Base-by-base conservation (phyloP, 2,113 vertebrate genomes). In the Mus pahari region DNA sequence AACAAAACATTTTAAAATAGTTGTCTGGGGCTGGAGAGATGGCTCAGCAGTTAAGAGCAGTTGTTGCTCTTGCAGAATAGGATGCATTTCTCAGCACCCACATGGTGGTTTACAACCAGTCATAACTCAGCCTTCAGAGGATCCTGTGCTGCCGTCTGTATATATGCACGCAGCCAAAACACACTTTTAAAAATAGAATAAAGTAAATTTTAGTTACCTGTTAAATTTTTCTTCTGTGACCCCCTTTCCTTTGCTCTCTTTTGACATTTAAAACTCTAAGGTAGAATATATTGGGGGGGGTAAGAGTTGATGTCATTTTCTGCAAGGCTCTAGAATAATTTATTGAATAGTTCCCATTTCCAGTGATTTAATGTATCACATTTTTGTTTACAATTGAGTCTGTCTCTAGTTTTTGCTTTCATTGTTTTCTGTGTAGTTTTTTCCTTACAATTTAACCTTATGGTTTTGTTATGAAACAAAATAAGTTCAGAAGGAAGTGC, bases 401-500 rank as follows among this genome's bases (percentile, higher is more conserved):
- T 88, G 2, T 87, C 83, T 95, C 60, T 94, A 60, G 36, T 88
- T 91, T 90, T 95, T 5, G 78, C 0, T 86, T 92, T 79, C 78
- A 81, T 90, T 90, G 28, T 96, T 96, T 33, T 66, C 22, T 48
- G 33, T 66, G 2, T 82, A 26, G 84, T 73, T 97, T 60, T 60
- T 96, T 83, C 77, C 70, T 93, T 89, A 17, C 66, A 64, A 74
- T 84, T 86, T 97, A 94, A 86, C 31, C 68, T 5, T 79, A 92
- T 75, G 31, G 60, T 83, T 95, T 66, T 93, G 73, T 45, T 90
- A 68, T 3, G 83, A 79, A 77, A 73, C 36, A 68, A 92, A 94
- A 82, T 64, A 2, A 3, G 79, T 74, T 95, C 42, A 86, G 66
- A 90, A 81, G 71, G 75, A 81, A 84, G 33, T 64, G 33, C 9